Conservation (phyloP, 2,797 vertebrate genomes). For the Australoheros facetus region DNA sequence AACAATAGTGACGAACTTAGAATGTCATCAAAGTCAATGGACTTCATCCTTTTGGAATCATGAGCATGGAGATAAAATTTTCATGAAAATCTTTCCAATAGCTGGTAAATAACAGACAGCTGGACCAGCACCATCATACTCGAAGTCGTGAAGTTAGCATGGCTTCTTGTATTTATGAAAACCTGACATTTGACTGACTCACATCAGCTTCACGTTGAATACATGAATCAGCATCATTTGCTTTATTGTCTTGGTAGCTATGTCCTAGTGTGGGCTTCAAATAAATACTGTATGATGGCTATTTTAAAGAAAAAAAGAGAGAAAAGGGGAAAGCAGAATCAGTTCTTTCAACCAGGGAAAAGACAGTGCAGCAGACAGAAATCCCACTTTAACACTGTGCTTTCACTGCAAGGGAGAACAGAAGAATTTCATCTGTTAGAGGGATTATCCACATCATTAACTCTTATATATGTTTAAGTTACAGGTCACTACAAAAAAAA, state of each 20-base stretch:
- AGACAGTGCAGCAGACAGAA: background rate
- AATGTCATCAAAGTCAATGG: background rate
- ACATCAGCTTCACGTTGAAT: background rate
- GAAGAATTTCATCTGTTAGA: background rate
- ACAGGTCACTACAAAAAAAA: background rate
- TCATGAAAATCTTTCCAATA: too few relatives aligned
- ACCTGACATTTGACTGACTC: background rate
- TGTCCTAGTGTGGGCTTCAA: background rate
- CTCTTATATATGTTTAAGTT: background rate
- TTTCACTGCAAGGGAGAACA: background rate
- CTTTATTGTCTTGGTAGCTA: background rate
- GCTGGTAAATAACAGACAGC: background rate
- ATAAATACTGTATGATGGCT: background rate
- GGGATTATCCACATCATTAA: background rate
- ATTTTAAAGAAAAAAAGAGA: background rate
- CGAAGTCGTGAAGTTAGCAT: background rate
- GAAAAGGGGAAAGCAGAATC: background rate
- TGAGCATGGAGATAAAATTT: too few relatives aligned
- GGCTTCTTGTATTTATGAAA: background rate
- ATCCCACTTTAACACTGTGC: background rate
- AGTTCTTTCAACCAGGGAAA: background rate
- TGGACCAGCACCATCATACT: rapidly evolving
- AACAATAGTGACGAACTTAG: background rate
- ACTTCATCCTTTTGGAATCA: too few relatives aligned
- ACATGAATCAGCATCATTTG: background rate